Conservation (phyloP, 2,888 invertebrate species). For the Agelastica alni region DNA sequence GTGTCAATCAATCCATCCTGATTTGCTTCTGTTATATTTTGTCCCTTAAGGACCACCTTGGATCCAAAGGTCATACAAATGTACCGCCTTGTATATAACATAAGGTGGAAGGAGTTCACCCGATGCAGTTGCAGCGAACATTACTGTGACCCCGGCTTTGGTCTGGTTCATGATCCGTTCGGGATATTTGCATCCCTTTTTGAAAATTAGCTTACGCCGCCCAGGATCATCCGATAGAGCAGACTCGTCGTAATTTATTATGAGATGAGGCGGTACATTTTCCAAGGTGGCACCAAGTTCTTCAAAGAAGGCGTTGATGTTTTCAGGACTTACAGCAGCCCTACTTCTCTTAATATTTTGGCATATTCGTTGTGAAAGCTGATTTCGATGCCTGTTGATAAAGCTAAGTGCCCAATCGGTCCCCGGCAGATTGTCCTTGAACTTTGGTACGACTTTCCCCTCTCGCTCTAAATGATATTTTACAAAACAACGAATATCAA, state of each 20-base stretch:
- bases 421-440: slow-evolving; percentile 7
- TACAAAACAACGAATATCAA: slow-evolving; percentile 8
- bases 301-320: slow-evolving; percentile 2
- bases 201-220: background rate
- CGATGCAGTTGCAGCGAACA: slow-evolving; percentile 12
- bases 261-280: slow-evolving; percentile 5
- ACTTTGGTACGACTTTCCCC: slow-evolving; percentile 6
- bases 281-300: background rate
- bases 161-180: slow-evolving; percentile 12
- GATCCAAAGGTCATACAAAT: too few relatives aligned
- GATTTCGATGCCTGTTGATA: background rate
- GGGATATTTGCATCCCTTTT: too few relatives aligned
- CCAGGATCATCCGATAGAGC: slow-evolving; percentile 6
- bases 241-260: slow-evolving; percentile 8
- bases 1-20: too few relatives aligned
- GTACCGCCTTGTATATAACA: slow-evolving; percentile 1
- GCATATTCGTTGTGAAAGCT: background rate
- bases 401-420: background rate
- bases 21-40: too few relatives aligned
- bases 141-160: too few relatives aligned
- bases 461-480: slow-evolving; percentile 8
- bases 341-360: background rate
- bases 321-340: too few relatives aligned
- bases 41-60: too few relatives aligned
- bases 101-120: background rate